phyloP scores from a whole-genome alignment of 1,140 invertebrate species.

The Pogonus chalceus region DNA sequence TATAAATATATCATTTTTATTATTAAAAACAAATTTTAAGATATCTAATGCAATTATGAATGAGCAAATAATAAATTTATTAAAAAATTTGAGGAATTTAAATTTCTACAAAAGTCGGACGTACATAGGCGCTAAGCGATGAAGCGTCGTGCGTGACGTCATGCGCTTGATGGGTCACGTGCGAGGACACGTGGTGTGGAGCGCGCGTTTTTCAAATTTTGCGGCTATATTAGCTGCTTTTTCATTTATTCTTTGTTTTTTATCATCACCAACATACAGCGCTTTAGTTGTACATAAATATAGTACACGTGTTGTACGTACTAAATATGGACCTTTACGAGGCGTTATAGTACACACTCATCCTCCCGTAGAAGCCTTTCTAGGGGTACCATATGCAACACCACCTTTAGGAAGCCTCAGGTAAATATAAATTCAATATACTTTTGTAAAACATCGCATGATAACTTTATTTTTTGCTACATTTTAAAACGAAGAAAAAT shows the following conservation, averaged over 20 bases:
- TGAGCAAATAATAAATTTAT: background rate
- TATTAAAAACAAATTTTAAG: background rate
- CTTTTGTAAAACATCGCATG: no score
- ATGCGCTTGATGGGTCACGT: slow-evolving; percentile 24
- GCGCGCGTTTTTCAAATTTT: slow-evolving; percentile 15
- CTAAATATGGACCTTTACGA: slow-evolving; percentile 77
- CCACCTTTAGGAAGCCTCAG: slow-evolving; percentile 64
- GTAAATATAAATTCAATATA: no score
- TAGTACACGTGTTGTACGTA: slow-evolving; percentile 68
- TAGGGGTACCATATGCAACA: slow-evolving; percentile 88
- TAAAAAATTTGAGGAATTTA: background rate
- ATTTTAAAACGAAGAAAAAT: no score
- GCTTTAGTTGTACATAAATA: slow-evolving; percentile 54
- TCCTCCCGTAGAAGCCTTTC: slow-evolving; percentile 82
- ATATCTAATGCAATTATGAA: background rate
- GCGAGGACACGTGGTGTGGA: slow-evolving; percentile 22
- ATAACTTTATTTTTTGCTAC: no score
- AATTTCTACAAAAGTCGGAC: background rate
- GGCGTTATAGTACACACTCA: slow-evolving; percentile 70
- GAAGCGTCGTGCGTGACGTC: slow-evolving; percentile 23
- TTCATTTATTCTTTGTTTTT: slow-evolving; percentile 3
- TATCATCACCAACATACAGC: slow-evolving; percentile 23
- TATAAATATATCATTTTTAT: background rate
- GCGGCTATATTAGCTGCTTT: background rate
- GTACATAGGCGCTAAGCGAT: background rate